These are phyloP conservation scores for Serranus cabrilla DNA, from an alignment of 2,797 vertebrate genomes.

Conservation along the genomic window DNA sequence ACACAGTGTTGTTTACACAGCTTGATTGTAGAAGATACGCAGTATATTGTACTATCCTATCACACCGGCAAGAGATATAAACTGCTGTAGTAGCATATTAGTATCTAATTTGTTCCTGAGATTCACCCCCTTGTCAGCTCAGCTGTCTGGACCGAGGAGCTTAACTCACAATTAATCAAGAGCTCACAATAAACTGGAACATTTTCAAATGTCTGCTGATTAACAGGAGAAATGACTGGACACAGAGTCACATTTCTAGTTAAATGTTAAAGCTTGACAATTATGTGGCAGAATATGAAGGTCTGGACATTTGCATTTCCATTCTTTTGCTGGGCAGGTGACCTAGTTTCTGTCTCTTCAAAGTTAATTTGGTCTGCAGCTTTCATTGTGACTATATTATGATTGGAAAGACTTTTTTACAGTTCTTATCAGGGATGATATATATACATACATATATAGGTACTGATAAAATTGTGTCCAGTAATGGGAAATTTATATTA, in stretches of 20 bases:
- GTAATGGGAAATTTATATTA: no score
- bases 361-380: not conserved
- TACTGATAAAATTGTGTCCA: no score
- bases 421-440: no score
- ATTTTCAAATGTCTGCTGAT: slow-evolving; percentile 5
- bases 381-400: not conserved
- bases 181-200: not conserved
- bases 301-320: slow-evolving; percentile 7
- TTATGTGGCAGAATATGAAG: not conserved
- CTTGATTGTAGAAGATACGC: not conserved
- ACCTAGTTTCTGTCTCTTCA: slow-evolving; percentile 10
- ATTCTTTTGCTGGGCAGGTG: not conserved
- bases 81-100: not conserved
- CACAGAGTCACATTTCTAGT: not conserved
- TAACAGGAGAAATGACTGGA: not conserved
- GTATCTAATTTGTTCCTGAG: not conserved
- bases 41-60: slow-evolving; percentile 3
- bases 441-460: no score
- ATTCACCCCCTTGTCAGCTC: not conserved
- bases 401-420: not conserved
- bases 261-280: not conserved
- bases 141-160: not conserved
- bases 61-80: not conserved
- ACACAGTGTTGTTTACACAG: not conserved
- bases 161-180: slow-evolving; percentile 15